These are phyloP conservation scores for Macroteleia sp. DNA, from an alignment of 2,888 invertebrate species.

Conservation along the genomic window DNA sequence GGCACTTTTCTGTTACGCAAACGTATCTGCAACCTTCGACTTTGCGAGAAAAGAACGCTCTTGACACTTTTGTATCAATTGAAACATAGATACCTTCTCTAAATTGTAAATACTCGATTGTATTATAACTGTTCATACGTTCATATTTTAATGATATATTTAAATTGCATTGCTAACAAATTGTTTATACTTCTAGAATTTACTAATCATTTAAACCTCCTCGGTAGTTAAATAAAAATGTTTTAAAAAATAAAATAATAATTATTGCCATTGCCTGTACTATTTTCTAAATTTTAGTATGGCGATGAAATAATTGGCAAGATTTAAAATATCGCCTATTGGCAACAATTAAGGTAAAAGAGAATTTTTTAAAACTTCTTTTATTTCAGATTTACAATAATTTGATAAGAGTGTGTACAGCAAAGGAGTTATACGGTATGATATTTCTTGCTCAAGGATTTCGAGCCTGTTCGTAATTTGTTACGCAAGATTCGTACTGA, in stretches of 20 bases:
- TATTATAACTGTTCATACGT: not conserved
- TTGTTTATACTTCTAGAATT: too few species aligned
- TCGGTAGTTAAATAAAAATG: too few species aligned
- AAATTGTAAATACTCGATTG: not conserved
- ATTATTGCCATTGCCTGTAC: too few species aligned
- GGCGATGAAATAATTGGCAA: too few species aligned
- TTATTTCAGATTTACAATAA: not conserved
- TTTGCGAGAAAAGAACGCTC: slow-evolving; percentile 47
- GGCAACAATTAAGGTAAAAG: too few species aligned
- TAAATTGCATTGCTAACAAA: too few species aligned
- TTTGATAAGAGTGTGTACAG: not conserved
- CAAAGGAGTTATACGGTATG: slow-evolving; percentile 15
- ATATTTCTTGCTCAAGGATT: slow-evolving; percentile 30
- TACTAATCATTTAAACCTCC: too few species aligned
- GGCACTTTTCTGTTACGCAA: slow-evolving; percentile 61
- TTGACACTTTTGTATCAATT: slow-evolving; percentile 30
- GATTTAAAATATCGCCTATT: too few species aligned
- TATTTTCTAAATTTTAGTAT: too few species aligned
- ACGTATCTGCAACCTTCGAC: slow-evolving; percentile 66
- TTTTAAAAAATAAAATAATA: too few species aligned
- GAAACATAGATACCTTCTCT: slow-evolving; percentile 18
- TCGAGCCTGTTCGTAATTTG: slow-evolving; percentile 15
- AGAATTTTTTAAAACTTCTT: too few species aligned
- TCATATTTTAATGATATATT: too few species aligned
- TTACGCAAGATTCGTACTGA: slow-evolving; percentile 32